These are phyloP conservation scores for Catostylus mosaicus DNA, from an alignment of 30 jellyfish, hydroid and myxozoan genomes.

Conservation along the genomic window DNA sequence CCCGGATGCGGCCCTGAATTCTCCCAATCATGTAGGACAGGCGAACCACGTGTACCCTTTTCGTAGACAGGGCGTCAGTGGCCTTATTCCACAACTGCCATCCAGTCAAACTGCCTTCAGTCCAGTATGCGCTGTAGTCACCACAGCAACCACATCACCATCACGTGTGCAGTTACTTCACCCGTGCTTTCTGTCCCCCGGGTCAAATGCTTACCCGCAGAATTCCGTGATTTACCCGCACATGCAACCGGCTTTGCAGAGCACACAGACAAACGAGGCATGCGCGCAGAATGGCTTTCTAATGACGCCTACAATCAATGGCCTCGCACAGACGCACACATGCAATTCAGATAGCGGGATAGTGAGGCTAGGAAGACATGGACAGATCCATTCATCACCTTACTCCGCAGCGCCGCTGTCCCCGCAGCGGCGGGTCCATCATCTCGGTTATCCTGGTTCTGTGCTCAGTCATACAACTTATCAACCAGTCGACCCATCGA, in stretches of 20 bases:
- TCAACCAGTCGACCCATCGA: conserved; percentile 63
- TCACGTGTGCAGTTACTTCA: conserved; percentile 79
- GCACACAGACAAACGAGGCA: conserved; percentile 30
- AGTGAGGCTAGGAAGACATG: conserved; percentile 45
- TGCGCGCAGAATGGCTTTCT: conserved; percentile 59
- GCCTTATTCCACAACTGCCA: conserved; percentile 66
- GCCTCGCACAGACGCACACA: conserved; percentile 64
- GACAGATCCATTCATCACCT: conserved; percentile 62
- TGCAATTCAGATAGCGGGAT: conserved; percentile 57
- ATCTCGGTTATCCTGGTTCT: conserved; percentile 65
- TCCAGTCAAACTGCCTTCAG: conserved; percentile 83
- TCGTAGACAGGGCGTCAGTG: conserved; percentile 62
- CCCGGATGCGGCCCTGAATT: conserved; percentile 36
- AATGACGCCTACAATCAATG: conserved; percentile 61
- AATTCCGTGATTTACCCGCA: conserved; percentile 72
- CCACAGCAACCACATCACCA: conserved; percentile 74
- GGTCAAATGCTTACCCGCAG: conserved; percentile 65
- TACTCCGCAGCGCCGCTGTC: conserved; percentile 67
- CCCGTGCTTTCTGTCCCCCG: conserved; percentile 86
- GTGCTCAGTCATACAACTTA: conserved; percentile 51
- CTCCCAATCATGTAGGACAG: conserved; percentile 37
- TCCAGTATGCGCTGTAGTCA: conserved; percentile 84
- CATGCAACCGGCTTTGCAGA: conserved; percentile 50
- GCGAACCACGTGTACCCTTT: conserved; percentile 47
- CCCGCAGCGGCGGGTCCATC: conserved; percentile 78